Evolutionary conservation across 2,888 invertebrate genomes (phyloP).

Genomic region (Lasioglossum malachurum): DNA sequence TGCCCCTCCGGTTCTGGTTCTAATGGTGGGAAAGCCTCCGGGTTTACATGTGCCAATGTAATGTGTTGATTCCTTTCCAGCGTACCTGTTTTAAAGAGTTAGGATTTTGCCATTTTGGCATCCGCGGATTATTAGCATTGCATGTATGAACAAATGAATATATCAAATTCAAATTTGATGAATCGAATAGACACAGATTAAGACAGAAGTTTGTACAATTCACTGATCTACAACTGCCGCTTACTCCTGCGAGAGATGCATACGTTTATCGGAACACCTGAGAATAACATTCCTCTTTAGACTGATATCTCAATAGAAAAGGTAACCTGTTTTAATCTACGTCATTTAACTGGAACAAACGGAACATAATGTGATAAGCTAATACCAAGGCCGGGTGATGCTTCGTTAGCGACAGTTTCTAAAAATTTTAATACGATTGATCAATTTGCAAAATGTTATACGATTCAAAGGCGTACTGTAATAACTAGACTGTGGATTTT

Average conservation of each 20-base stretch:
- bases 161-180: constrained; percentile 44
- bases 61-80: constrained; percentile 97
- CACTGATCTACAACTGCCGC: constrained; percentile 30
- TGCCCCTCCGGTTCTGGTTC: constrained; percentile 86
- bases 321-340: constrained; percentile 58
- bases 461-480: not conserved
- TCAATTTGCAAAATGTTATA: constrained; percentile 10
- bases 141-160: constrained; percentile 31
- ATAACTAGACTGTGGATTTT: not conserved
- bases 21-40: constrained; percentile 91
- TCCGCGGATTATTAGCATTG: constrained; percentile 67
- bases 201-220: constrained; percentile 46
- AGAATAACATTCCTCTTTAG: constrained; percentile 6
- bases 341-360: constrained; percentile 53
- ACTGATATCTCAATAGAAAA: constrained; percentile 30
- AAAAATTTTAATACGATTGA: not conserved
- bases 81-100: constrained; percentile 87
- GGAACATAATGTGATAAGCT: constrained; percentile 24
- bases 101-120: constrained; percentile 75
- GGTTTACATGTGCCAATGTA: constrained; percentile 97
- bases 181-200: constrained; percentile 56
- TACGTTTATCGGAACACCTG: constrained; percentile 36
- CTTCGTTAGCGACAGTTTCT: constrained; percentile 4
- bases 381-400: constrained; percentile 5
- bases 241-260: constrained; percentile 46